A percentile compares a stretch with the other conserved stretches of the same genome.
These are phyloP conservation scores for Platygyra sinensis DNA, from an alignment of 64 coral and sea anemone genomes.

Conservation along the genomic window DNA sequence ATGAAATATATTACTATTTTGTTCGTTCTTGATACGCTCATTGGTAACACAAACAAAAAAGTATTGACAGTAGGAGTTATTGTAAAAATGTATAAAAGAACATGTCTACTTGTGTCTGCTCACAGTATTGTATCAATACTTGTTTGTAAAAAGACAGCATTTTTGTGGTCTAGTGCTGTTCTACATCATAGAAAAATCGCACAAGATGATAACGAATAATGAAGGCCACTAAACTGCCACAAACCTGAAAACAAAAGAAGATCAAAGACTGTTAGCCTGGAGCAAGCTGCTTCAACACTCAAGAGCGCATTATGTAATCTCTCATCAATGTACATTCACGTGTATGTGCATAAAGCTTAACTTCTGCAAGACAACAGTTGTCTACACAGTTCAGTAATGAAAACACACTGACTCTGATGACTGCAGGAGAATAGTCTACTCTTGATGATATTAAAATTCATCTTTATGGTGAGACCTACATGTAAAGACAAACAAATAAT, in stretches of 20 bases:
- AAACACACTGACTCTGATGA: no score
- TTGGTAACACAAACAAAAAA: background rate
- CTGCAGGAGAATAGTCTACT: no score
- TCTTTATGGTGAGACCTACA: no score
- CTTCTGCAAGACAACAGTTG: no score
- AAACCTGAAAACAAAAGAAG: slow-evolving; percentile 47
- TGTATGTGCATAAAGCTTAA: no score
- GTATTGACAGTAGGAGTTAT: background rate
- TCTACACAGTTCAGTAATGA: no score
- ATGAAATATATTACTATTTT: no score
- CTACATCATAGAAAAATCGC: slow-evolving; percentile 67
- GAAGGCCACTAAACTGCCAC: slow-evolving; percentile 51
- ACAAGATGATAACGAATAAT: slow-evolving; percentile 65
- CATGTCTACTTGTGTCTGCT: background rate
- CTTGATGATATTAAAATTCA: no score
- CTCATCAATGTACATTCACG: background rate
- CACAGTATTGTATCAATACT: background rate
- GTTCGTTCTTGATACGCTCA: background rate
- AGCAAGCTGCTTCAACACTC: background rate
- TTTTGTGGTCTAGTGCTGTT: slow-evolving; percentile 32
- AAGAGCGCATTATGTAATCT: background rate
- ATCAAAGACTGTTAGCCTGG: background rate
- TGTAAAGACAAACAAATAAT: no score
- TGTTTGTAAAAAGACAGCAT: background rate
- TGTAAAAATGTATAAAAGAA: background rate